phyloP scores from a whole-genome alignment of 2,888 invertebrate species.

The Andricus curvator region DNA sequence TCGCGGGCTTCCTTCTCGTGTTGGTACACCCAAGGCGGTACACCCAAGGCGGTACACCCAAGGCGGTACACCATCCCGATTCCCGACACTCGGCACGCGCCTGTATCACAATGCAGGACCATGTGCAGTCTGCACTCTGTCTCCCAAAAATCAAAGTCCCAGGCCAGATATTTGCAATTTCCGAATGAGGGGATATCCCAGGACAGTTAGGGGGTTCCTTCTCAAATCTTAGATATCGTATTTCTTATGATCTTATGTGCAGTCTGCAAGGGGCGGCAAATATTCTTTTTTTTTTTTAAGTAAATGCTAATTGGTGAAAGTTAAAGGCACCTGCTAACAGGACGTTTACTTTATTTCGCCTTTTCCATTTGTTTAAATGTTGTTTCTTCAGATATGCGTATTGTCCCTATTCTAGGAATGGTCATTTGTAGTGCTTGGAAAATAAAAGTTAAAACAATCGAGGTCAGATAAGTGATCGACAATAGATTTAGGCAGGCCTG shows the following conservation, averaged over 20 bases:
- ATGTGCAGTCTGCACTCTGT: slow-evolving; percentile 73
- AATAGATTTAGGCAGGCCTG: no score
- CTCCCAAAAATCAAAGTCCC: slow-evolving; percentile 69
- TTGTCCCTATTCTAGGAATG: no score
- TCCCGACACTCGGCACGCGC: slow-evolving; percentile 70
- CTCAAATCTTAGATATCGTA: background rate
- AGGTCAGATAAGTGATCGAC: no score
- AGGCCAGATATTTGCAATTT: slow-evolving; percentile 42
- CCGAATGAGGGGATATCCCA: slow-evolving; percentile 9
- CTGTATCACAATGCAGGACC: slow-evolving; percentile 67
- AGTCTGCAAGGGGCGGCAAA: background rate
- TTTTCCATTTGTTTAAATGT: no score
- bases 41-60: no score
- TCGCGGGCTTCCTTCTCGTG: slow-evolving; percentile 7
- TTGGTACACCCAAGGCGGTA: background rate
- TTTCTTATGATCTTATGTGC: background rate
- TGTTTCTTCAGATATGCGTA: no score
- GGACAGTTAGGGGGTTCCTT: background rate
- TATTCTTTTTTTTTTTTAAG: background rate
- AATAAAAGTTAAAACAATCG: no score
- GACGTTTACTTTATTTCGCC: no score
- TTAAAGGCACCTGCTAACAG: background rate
- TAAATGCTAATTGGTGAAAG: background rate
- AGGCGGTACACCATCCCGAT: slow-evolving; percentile 61
- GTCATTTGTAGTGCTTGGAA: no score